A percentile compares a stretch with the other conserved stretches of the same genome.
phyloP scores from a whole-genome alignment of 2,797 vertebrate species.

The Pseudotriccus pelzelni region DNA sequence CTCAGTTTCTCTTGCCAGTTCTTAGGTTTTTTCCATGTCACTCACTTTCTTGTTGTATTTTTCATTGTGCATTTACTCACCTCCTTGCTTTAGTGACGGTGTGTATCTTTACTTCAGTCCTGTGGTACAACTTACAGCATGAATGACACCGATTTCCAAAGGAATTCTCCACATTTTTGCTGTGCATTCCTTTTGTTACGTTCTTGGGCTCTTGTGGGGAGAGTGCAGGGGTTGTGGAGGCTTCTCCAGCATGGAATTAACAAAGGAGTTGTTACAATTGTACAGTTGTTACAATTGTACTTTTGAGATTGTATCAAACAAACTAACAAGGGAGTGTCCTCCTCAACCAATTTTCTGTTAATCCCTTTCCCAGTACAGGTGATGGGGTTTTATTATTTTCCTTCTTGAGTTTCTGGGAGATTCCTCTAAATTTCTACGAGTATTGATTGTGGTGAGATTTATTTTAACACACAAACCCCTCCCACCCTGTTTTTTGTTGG shows the following conservation, averaged over 20 bases:
- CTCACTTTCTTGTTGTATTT: neutral
- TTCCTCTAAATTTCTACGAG: neutral
- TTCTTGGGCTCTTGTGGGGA: neutral
- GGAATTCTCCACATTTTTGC: neutral
- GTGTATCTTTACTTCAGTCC: neutral
- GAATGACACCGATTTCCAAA: neutral
- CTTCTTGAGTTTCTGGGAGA: neutral
- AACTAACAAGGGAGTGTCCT: neutral
- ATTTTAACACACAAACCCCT: neutral
- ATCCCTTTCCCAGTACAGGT: neutral
- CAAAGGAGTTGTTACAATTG: neutral
- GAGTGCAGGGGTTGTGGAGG: neutral
- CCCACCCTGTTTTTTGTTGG: neutral
- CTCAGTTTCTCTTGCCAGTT: neutral
- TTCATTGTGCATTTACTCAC: neutral
- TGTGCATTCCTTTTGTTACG: neutral
- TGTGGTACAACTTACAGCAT: neutral
- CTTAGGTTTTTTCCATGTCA: neutral
- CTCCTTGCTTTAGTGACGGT: neutral
- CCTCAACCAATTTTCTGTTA: neutral
- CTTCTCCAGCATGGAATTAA: neutral
- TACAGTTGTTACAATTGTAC: neutral
- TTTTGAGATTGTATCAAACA: neutral
- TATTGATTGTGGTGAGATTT: neutral
- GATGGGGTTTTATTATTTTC: neutral